Evolutionary conservation across 2,113 vertebrate species (phyloP).

Genomic region (Chelonoidis abingdonii): DNA sequence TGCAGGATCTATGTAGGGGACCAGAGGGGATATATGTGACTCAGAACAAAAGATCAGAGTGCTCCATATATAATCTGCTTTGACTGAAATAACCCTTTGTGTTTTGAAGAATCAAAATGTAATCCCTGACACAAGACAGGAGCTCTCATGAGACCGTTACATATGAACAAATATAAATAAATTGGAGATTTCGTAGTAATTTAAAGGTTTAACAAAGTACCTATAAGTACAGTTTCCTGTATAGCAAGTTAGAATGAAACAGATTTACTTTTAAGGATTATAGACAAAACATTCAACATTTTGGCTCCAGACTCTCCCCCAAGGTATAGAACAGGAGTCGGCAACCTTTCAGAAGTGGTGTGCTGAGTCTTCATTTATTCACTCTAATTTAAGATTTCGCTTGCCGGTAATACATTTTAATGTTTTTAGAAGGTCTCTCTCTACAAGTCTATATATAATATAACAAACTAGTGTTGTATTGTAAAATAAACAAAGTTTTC

Average conservation of each 20-base stretch:
- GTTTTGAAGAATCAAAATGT: background rate
- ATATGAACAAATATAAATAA: background rate
- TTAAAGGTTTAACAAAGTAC: background rate
- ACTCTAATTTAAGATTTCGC: no score
- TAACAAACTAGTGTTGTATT: no score
- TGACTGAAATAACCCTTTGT: background rate
- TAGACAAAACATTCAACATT: slow-evolving; percentile 10
- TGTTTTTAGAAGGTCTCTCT: no score
- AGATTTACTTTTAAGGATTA: background rate
- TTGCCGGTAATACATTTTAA: no score
- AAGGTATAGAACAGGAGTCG: no score
- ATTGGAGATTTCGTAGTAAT: background rate
- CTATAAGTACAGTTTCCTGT: background rate
- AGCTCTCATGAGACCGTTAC: background rate
- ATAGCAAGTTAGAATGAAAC: background rate
- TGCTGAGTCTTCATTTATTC: no score
- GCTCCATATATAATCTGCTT: background rate
- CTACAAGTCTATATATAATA: no score
- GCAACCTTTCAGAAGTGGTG: no score
- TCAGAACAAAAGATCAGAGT: background rate
- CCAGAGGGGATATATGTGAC: background rate
- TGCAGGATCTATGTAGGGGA: background rate
- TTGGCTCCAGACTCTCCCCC: background rate
- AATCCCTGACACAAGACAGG: background rate
- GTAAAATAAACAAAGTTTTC: no score